Percentiles rank a stretch among this genome's conserved stretches.
Conservation (phyloP, 2,113 vertebrate species). For the Mastomys coucha region DNA sequence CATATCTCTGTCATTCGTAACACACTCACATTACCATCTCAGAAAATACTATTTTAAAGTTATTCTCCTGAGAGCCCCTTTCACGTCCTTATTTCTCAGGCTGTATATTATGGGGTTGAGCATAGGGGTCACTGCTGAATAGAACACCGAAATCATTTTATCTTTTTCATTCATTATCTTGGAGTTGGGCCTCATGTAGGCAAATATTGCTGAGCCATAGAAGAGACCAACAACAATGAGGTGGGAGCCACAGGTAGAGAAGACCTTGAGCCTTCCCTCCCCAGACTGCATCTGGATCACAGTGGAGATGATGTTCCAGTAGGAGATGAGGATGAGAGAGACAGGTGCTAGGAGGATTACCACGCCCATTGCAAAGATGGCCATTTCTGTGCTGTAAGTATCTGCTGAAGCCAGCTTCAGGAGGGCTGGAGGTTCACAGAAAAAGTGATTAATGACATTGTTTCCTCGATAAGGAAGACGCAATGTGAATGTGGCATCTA, state of each 20-base stretch:
- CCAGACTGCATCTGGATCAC: constrained; percentile 66
- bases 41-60: constrained; percentile 1
- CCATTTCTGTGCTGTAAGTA: constrained; percentile 71
- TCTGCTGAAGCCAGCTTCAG: constrained; percentile 79
- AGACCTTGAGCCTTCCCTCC: constrained; percentile 64
- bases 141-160: constrained; percentile 79
- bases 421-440: constrained; percentile 81
- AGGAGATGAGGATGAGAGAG: constrained; percentile 73
- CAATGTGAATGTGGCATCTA: constrained; percentile 69
- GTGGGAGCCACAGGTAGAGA: constrained; percentile 74
- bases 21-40: neutral
- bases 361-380: constrained; percentile 75
- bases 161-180: constrained; percentile 68
- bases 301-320: constrained; percentile 65
- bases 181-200: constrained; percentile 77
- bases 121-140: constrained; percentile 80
- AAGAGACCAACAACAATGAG: constrained; percentile 68
- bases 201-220: constrained; percentile 79
- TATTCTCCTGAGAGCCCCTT: constrained; percentile 65
- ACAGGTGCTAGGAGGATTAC: constrained; percentile 74
- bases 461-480: constrained; percentile 63
- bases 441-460: constrained; percentile 80
- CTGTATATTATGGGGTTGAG: constrained; percentile 81
- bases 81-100: constrained; percentile 80
- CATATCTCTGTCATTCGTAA: neutral